A percentile compares a stretch with the other conserved stretches of the same genome.
Evolutionary conservation across 2,888 invertebrate species (phyloP).

Genomic region (Spatulosminthurus flaviceps): DNA sequence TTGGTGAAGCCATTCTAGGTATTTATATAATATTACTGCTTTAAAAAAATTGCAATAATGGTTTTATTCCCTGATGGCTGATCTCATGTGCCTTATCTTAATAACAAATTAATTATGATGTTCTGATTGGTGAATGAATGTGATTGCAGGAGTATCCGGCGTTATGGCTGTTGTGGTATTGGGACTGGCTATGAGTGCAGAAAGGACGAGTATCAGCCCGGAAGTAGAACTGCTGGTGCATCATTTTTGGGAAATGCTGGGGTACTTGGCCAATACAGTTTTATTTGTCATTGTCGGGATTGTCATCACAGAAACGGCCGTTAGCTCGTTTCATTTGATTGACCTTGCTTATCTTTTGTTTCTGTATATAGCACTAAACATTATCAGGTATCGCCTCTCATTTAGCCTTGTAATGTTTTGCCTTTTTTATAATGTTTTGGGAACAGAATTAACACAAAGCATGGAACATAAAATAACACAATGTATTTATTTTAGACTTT

Average conservation of each 20-base stretch:
- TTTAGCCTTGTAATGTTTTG: no score
- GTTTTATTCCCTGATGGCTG: no score
- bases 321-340: conserved; percentile 68
- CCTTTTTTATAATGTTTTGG: no score
- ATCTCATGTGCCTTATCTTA: no score
- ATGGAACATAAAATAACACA: no score
- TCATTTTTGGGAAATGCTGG: conserved; percentile 67
- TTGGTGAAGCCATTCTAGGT: conserved; percentile 57
- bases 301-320: conserved; percentile 71
- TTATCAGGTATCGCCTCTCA: conserved; percentile 65
- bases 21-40: neutral
- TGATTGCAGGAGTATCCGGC: conserved; percentile 66
- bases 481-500: conserved; percentile 65
- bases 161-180: conserved; percentile 68
- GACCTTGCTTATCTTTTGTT: conserved; percentile 69
- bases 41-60: neutral
- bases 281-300: conserved; percentile 74
- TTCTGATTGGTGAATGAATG: no score
- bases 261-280: conserved; percentile 70
- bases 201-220: conserved; percentile 67
- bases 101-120: no score
- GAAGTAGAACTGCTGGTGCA: conserved; percentile 67
- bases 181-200: conserved; percentile 66
- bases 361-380: conserved; percentile 66
- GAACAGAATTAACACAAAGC: no score